Percentiles rank a stretch among this genome's conserved stretches.
Conservation (phyloP, 2,888 invertebrate species). For the Erannis defoliaria region DNA sequence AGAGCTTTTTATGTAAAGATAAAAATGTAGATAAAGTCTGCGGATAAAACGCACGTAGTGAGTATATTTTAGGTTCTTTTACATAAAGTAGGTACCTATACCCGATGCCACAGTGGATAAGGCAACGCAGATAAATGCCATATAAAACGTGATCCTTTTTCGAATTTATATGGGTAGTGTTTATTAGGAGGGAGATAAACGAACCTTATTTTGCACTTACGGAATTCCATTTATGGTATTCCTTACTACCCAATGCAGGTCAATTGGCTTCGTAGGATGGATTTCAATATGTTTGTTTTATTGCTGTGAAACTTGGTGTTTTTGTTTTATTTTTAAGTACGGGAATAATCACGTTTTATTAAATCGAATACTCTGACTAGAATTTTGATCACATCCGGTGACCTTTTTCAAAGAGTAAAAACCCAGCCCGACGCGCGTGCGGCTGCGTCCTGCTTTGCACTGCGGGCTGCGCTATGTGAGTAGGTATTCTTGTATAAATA, state of each 20-base stretch:
- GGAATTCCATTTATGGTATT: slow-evolving; percentile 36
- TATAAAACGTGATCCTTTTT: slow-evolving; percentile 52
- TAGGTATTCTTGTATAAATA: too few species aligned
- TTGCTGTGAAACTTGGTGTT: slow-evolving; percentile 16
- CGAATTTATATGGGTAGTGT: slow-evolving; percentile 52
- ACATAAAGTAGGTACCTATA: slow-evolving; percentile 47
- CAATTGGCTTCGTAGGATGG: slow-evolving; percentile 32
- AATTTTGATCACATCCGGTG: too few species aligned
- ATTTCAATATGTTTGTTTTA: slow-evolving; percentile 20
- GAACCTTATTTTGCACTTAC: slow-evolving; percentile 44
- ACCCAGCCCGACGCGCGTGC: too few species aligned
- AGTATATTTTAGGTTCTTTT: slow-evolving; percentile 47
- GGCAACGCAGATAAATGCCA: slow-evolving; percentile 47
- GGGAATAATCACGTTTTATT: too few species aligned
- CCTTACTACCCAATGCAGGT: slow-evolving; percentile 41
- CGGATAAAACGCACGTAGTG: slow-evolving; percentile 32
- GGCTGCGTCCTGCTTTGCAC: too few species aligned
- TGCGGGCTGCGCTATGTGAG: too few species aligned
- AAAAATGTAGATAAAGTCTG: slow-evolving; percentile 18
- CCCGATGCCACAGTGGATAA: slow-evolving; percentile 44
- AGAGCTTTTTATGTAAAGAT: slow-evolving; percentile 16
- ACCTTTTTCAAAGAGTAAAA: too few species aligned
- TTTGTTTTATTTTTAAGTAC: too few species aligned
- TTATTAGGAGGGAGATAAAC: slow-evolving; percentile 42
- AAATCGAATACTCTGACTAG: too few species aligned